Percentiles rank a stretch among this genome's conserved stretches.
Conservation (phyloP, 1,140 invertebrate species). For the Drosophila arawakana region DNA sequence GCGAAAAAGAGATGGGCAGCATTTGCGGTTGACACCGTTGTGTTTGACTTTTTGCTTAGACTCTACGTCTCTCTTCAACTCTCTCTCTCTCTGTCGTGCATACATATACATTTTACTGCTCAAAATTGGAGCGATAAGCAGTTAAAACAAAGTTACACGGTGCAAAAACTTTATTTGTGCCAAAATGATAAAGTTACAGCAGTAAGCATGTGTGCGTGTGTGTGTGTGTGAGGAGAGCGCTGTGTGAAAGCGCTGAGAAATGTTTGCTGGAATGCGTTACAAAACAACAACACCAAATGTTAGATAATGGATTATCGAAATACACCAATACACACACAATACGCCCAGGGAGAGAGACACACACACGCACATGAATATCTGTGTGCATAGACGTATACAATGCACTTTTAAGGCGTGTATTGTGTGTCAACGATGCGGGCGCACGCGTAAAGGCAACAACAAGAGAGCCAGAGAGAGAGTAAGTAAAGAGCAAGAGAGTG, state of each 20-base stretch:
- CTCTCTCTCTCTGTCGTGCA: background rate
- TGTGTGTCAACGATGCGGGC: slow-evolving; percentile 23
- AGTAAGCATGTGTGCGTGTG: slow-evolving; percentile 1
- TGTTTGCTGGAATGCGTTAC: slow-evolving; percentile 20
- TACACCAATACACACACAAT: background rate
- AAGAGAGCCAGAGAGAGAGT: slow-evolving; percentile 13
- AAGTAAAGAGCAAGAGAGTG: slow-evolving; percentile 1
- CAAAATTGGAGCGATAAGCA: slow-evolving; percentile 59
- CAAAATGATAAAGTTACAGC: slow-evolving; percentile 26
- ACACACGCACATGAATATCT: background rate
- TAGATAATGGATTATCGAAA: slow-evolving; percentile 41
- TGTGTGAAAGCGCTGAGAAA: slow-evolving; percentile 23
- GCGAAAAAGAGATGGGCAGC: background rate
- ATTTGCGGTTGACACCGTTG: slow-evolving; percentile 23
- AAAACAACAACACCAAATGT: slow-evolving; percentile 14
- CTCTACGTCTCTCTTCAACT: background rate
- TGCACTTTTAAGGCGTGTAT: slow-evolving; percentile 39
- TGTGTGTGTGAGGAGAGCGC: slow-evolving; percentile 14
- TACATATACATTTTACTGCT: slow-evolving; percentile 4
- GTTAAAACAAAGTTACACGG: slow-evolving; percentile 33
- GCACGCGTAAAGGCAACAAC: slow-evolving; percentile 23
- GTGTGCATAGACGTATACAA: background rate
- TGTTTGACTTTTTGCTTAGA: slow-evolving; percentile 15
- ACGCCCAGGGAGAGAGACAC: background rate
- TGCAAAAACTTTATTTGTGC: slow-evolving; percentile 26